These are phyloP conservation scores for Liodrosophila aerea DNA, from an alignment of 2,888 invertebrate species.

Conservation along the genomic window DNA sequence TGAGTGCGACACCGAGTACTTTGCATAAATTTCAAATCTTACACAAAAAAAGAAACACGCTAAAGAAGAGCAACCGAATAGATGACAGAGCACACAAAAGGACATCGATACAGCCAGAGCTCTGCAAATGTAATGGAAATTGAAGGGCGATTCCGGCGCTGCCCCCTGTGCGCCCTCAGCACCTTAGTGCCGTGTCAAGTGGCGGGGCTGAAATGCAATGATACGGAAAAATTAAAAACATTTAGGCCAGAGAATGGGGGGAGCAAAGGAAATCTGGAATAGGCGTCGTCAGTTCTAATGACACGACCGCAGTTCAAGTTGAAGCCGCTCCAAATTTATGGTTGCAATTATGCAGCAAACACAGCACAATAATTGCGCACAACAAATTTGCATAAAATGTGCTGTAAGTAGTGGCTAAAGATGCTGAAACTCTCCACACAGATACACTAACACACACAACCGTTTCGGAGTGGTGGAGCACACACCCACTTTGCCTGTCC, in stretches of 20 bases:
- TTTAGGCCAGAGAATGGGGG: constrained; percentile 42
- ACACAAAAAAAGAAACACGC: constrained; percentile 28
- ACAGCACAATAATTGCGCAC: constrained; percentile 65
- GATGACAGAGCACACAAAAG: constrained; percentile 75
- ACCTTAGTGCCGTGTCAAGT: constrained; percentile 74
- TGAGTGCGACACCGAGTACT: constrained; percentile 75
- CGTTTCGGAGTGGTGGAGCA: no score
- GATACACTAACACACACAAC: constrained; percentile 5
- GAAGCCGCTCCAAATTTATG: constrained; percentile 62
- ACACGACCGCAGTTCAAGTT: constrained; percentile 66
- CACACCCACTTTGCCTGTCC: constrained; percentile 54
- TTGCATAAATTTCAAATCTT: constrained; percentile 76
- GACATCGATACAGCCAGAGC: constrained; percentile 74
- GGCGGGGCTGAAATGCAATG: constrained; percentile 66
- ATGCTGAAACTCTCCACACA: no score
- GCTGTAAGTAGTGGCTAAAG: constrained; percentile 58
- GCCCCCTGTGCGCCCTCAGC: constrained; percentile 24
- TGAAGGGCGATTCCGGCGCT: constrained; percentile 59
- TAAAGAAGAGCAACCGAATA: constrained; percentile 51
- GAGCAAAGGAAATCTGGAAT: constrained; percentile 45
- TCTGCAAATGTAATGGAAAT: constrained; percentile 74
- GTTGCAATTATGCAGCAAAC: constrained; percentile 77
- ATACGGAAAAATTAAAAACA: constrained; percentile 78
- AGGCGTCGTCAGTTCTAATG: constrained; percentile 62
- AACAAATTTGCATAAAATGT: constrained; percentile 76